phyloP scores from a whole-genome alignment of 2,797 vertebrate genomes.

The Tragopan temminckii region DNA sequence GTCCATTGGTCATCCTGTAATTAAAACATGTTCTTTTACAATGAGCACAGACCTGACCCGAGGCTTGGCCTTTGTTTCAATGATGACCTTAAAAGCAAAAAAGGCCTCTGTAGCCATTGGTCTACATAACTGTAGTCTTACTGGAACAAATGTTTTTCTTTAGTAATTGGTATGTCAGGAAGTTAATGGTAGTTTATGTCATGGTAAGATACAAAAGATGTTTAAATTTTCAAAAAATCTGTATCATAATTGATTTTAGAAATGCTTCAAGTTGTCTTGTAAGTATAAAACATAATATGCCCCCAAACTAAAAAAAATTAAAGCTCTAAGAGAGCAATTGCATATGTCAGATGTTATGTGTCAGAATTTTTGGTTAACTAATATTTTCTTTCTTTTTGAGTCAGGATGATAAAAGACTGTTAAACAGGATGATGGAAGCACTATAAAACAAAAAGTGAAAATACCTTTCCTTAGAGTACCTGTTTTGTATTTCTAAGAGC shows the following conservation, averaged over 20 bases:
- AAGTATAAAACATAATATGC: background rate
- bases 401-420: background rate
- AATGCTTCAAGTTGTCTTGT: background rate
- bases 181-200: background rate
- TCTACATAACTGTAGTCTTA: background rate
- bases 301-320: background rate
- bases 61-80: background rate
- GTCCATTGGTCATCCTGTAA: background rate
- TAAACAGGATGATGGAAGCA: background rate
- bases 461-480: background rate
- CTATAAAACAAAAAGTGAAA: background rate
- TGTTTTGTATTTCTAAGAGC: background rate
- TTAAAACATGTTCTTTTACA: background rate
- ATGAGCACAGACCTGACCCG: background rate
- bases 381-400: background rate
- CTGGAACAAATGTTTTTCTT: background rate
- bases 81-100: background rate
- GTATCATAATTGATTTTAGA: background rate
- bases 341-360: background rate
- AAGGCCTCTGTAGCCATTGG: background rate
- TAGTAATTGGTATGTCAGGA: rapidly evolving
- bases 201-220: background rate
- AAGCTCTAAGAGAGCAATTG: background rate
- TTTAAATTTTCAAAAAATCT: background rate
- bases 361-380: background rate